phyloP scores from a whole-genome alignment of 2,113 vertebrate genomes.

The Alosa alosa region DNA sequence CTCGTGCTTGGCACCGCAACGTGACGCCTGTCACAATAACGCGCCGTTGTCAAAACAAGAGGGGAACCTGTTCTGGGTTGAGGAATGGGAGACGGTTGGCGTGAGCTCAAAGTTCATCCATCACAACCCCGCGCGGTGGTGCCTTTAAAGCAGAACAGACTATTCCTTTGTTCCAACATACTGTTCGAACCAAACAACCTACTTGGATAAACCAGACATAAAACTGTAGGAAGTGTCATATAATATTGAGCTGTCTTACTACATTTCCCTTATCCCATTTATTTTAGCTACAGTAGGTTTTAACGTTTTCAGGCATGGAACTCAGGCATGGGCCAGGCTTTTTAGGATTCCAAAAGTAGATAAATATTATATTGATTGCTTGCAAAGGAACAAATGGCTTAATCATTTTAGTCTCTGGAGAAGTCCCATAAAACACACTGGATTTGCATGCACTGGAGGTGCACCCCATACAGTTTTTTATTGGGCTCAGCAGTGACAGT shows the following conservation, averaged over 20 bases:
- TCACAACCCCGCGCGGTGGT: background rate
- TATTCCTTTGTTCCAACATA: background rate
- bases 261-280: background rate
- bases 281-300: background rate
- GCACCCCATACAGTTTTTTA: too few relatives aligned
- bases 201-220: background rate
- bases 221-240: background rate
- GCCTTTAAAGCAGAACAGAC: background rate
- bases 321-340: too few relatives aligned
- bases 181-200: background rate
- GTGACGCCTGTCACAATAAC: constrained; percentile 15
- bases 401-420: background rate
- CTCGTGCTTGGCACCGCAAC: background rate
- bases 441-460: background rate
- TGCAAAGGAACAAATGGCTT: too few relatives aligned
- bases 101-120: background rate
- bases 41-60: background rate
- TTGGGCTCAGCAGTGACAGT: background rate
- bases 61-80: background rate
- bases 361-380: too few relatives aligned
- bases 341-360: too few relatives aligned
- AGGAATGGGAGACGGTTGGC: constrained; percentile 5
- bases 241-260: background rate
- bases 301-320: too few relatives aligned
- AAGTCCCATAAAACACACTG: background rate